Base-by-base conservation (phyloP, 1,140 invertebrate genomes). In the Panagrolaimus sp. region DNA sequence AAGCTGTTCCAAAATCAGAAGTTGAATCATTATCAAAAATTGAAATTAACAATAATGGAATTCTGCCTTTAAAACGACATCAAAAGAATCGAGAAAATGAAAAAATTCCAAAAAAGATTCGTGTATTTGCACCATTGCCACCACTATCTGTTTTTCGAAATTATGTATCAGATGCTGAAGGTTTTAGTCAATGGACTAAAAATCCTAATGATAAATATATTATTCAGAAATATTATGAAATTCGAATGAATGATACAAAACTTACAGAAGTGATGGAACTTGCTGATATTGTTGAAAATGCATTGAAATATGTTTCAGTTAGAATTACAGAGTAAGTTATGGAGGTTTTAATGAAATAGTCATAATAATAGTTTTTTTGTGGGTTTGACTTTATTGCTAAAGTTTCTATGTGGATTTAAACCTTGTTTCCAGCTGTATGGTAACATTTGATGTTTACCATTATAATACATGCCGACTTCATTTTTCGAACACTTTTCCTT, bases 191-290 rank as follows among this genome's bases (percentile, higher is more conserved):
- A 23, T 57, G 51, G 51, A 16, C 27, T 87, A 93, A 96, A 84
- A 91, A 91, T 5, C 89, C 88, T 51, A 94, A 97, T 85, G 94
- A 97, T 85, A 88, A 92, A 45, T 93, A 97, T 85, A 91, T 97
- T 53, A 89, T 93, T 79, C 89, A 91, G 27, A 92, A 92, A 79
- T 93, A 96, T 84, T 88, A 90, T 1, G 89, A 90, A 67, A 95
- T 98, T 72, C 96, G 95, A 87, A 93, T 93, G 0, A 90, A 90
- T 78, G 92, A 96, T 84, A 89, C 89, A 70, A 92, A 96, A 86
- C 85, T 96, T 66, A 89, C 91, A 82, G 88, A 90, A 67, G 92
- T 96, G 53, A 92, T 96, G 83, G 90, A 90, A 78, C 90, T 93
- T 74, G 93, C 96, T 9, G 91, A 91, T 0, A 89, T 92, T 78